Base-by-base conservation (phyloP, 1,140 invertebrate genomes). In the Argopecten irradians region DNA sequence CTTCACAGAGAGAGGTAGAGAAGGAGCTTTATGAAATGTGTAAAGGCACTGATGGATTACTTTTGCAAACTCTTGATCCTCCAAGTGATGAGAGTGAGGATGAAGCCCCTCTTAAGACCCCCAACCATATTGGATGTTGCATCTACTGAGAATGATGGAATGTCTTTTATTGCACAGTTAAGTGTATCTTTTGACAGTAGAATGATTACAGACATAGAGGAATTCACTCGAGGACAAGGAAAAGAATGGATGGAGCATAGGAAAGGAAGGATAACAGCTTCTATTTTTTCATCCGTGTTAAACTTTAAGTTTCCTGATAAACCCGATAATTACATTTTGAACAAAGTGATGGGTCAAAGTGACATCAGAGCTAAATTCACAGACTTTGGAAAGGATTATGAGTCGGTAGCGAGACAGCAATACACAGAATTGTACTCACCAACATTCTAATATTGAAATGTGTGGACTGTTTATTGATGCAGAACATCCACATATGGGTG, bases 301-400 rank as follows among this genome's bases (percentile, higher is more conserved):
- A 9, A 39, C 34, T 88, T 86, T n/a, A 36, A 41, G 34, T 83
- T 86, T 16, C 3, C 28, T 14, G 71, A 86, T 46, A 34, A 41
- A 11, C 9, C 35, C 19, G 85, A 86, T 32, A 89, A 89, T 83
- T 86, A 89, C 14, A 89, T 89, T 83, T 36, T 86, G 1, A 89
- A 86, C 32, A 34, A 43, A n/a, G n/a, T n/a, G n/a, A n/a, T n/a
- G n/a, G n/a, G n/a, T n/a, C n/a, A n/a, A n/a, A n/a, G n/a, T n/a
- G 28, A 83, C 86, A 33, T 35, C 86, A 16, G 14, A 41, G 1
- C 5, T 22, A 34, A n/a, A 83, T 34, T 85, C 14, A 34, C 86
- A 34, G 19, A 84, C 43, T 89, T 82, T 86, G 88, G 88, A 43
- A 84, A 82, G 43, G 22, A 34, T 11, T 14, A 71, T 84, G 87